Evolutionary conservation across 1,140 invertebrate genomes (phyloP).

Genomic region (Megathymus violae): DNA sequence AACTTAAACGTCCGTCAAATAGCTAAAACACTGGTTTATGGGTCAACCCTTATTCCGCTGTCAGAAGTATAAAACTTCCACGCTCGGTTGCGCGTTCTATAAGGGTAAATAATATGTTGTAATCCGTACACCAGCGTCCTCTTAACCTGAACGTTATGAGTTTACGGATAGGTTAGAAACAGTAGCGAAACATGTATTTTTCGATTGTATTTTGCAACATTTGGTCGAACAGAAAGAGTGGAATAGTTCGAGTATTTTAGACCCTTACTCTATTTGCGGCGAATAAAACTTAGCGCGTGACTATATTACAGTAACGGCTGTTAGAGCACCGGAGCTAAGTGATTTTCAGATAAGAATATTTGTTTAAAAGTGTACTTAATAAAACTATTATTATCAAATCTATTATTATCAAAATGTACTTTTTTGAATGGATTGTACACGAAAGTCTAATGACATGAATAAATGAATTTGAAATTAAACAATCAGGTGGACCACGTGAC

Average conservation of each 20-base stretch:
- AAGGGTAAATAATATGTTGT: conserved; percentile 77
- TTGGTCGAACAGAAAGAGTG: conserved; percentile 57
- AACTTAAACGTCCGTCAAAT: conserved; percentile 45
- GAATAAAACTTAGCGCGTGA: conserved; percentile 48
- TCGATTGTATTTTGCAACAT: conserved; percentile 70
- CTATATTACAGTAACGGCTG: conserved; percentile 36
- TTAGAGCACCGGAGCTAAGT: conserved; percentile 3
- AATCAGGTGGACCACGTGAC: no score
- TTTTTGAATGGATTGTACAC: no score
- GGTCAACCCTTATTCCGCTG: conserved; percentile 58
- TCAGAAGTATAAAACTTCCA: conserved; percentile 73
- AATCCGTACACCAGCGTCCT: conserved; percentile 66
- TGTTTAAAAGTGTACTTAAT: no score
- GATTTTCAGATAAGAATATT: conserved; percentile 5
- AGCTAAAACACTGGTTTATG: conserved; percentile 52
- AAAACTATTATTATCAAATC: no score
- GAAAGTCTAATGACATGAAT: no score
- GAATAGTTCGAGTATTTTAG: conserved; percentile 39
- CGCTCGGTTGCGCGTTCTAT: conserved; percentile 57
- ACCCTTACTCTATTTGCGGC: conserved; percentile 43
- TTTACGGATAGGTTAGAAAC: conserved; percentile 59
- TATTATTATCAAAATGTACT: no score
- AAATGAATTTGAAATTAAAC: no score
- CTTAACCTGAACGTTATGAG: conserved; percentile 63
- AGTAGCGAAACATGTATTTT: conserved; percentile 69